phyloP scores from a whole-genome alignment of 2,113 vertebrate species.

The Salvelinus sp. region DNA sequence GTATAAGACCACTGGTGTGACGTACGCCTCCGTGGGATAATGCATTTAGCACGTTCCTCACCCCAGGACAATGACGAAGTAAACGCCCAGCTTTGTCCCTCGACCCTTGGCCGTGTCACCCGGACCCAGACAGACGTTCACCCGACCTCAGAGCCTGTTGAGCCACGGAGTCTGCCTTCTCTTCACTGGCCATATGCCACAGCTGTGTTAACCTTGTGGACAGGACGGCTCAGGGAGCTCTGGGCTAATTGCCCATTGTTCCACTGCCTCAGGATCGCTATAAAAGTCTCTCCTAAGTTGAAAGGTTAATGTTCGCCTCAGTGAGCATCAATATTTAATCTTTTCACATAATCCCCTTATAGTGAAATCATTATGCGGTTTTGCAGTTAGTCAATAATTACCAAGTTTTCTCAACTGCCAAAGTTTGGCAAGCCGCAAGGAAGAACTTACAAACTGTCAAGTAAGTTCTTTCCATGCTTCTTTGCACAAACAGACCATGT shows the following conservation, averaged over 20 bases:
- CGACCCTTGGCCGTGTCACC: constrained; percentile 5
- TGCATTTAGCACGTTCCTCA: constrained; percentile 27
- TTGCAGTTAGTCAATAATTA: no score
- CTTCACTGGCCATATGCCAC: constrained; percentile 16
- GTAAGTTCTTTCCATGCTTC: no score
- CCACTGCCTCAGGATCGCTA: constrained; percentile 17
- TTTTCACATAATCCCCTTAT: constrained; percentile 46
- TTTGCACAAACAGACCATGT: no score
- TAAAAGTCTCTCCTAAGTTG: constrained; percentile 29
- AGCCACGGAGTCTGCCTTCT: constrained; percentile 18
- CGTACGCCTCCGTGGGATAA: constrained; percentile 24
- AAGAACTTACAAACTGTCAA: no score
- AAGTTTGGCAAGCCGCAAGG: constrained; percentile 25
- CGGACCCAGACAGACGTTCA: no score
- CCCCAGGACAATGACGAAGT: constrained; percentile 9
- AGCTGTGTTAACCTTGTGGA: constrained; percentile 20
- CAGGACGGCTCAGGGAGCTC: neutral
- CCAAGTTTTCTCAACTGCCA: neutral
- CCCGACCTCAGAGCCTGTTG: constrained; percentile 19
- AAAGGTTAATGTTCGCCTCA: constrained; percentile 41
- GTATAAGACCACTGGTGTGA: constrained; percentile 25
- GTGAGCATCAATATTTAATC: constrained; percentile 66
- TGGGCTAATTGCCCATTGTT: constrained; percentile 1
- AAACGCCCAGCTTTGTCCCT: constrained; percentile 18
- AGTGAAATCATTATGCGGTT: no score